Evolutionary conservation across 2,888 invertebrate species (phyloP).

Genomic region (Belgica antarctica): DNA sequence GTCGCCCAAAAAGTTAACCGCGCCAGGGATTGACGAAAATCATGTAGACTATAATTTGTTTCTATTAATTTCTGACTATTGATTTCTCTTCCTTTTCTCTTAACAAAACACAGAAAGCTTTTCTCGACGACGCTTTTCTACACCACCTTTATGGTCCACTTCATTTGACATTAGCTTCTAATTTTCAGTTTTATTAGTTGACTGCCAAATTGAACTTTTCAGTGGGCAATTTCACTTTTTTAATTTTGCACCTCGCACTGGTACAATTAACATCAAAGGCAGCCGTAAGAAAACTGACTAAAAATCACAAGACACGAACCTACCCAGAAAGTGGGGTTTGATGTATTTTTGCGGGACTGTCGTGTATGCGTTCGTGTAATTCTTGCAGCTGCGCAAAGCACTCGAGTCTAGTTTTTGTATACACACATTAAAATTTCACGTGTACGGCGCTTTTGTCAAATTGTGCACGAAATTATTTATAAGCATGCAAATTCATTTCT

Average conservation of each 20-base stretch:
- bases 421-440: conserved; percentile 39
- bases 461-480: conserved; percentile 18
- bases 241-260: not conserved
- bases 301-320: conserved; percentile 26
- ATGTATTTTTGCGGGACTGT: not conserved
- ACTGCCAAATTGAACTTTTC: not conserved
- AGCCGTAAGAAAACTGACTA: conserved; percentile 39
- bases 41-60: not conserved
- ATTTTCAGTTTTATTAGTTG: not conserved
- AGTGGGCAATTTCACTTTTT: too few species aligned
- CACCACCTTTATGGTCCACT: not conserved
- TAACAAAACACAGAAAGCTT: too few species aligned
- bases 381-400: conserved; percentile 35
- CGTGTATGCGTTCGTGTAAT: not conserved
- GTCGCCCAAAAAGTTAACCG: too few species aligned
- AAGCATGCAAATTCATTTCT: conserved; percentile 19
- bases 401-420: conserved; percentile 29
- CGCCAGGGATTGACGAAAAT: not conserved
- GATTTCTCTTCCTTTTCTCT: too few species aligned
- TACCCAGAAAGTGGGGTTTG: conserved; percentile 25
- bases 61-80: conserved; percentile 35
- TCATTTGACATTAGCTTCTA: not conserved
- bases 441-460: conserved; percentile 27
- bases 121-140: not conserved
- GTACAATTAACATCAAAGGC: conserved; percentile 30